Conservation (phyloP, 2,113 vertebrate species). For the Rhipidura dahli region DNA sequence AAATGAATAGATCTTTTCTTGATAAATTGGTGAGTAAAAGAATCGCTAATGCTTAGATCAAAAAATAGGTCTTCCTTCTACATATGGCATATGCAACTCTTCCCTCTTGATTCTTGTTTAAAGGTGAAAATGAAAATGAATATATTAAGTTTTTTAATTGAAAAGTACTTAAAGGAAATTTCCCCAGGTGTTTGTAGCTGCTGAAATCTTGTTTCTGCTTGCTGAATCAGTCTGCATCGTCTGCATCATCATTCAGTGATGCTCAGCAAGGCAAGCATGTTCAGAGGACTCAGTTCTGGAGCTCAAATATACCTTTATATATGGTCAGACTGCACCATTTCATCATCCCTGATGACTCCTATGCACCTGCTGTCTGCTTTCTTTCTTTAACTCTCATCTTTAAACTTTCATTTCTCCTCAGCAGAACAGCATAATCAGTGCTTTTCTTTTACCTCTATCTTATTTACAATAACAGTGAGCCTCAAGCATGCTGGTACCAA, state of each 20-base stretch:
- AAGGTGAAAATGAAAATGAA: background rate
- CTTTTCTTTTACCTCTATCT: background rate
- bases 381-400: background rate
- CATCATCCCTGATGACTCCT: background rate
- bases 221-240: background rate
- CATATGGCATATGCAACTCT: background rate
- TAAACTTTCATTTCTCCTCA: background rate
- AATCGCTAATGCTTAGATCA: background rate
- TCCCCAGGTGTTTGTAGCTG: background rate
- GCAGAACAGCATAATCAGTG: background rate
- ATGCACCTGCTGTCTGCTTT: background rate
- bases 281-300: background rate
- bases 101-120: background rate
- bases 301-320: background rate
- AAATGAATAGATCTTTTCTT: background rate
- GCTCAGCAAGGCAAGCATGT: background rate
- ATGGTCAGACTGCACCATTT: background rate
- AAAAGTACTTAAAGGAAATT: background rate
- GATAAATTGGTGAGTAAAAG: background rate
- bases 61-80: background rate
- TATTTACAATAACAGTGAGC: background rate
- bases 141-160: background rate
- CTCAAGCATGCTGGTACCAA: background rate
- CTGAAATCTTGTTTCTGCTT: background rate
- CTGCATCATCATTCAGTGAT: background rate